These are phyloP conservation scores for Theocolax elegans DNA, from an alignment of 1,140 invertebrate species.

Conservation along the genomic window DNA sequence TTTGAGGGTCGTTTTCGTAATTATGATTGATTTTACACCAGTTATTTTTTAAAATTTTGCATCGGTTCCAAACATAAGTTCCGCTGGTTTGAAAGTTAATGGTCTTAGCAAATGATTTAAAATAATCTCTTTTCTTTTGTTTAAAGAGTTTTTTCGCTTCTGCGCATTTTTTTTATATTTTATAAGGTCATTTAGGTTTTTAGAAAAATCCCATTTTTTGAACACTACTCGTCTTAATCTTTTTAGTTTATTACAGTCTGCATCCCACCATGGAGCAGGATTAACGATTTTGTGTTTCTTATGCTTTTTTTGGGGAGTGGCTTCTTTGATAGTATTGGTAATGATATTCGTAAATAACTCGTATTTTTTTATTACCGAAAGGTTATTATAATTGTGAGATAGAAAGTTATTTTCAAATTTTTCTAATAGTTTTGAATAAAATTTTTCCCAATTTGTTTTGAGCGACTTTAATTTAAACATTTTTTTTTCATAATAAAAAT, in stretches of 20 bases:
- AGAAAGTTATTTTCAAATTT: not conserved
- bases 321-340: not conserved
- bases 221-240: too few species aligned
- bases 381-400: not conserved
- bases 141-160: not conserved
- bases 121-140: conserved; percentile 21
- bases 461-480: not conserved
- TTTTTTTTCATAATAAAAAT: too few species aligned
- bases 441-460: not conserved
- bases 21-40: not conserved
- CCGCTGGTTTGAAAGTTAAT: conserved; percentile 1
- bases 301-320: not conserved
- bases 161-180: not conserved
- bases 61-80: not conserved
- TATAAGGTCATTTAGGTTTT: not conserved
- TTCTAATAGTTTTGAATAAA: not conserved
- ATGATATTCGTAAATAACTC: not conserved
- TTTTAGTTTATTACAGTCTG: not conserved
- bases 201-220: too few species aligned
- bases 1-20: not conserved
- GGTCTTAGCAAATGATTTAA: conserved; percentile 8
- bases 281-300: not conserved
- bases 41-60: conserved; percentile 8
- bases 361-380: not conserved
- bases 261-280: conserved; percentile 20